These are phyloP conservation scores for Trinorchestia longiramus DNA, from an alignment of 1,140 invertebrate genomes.

Conservation along the genomic window DNA sequence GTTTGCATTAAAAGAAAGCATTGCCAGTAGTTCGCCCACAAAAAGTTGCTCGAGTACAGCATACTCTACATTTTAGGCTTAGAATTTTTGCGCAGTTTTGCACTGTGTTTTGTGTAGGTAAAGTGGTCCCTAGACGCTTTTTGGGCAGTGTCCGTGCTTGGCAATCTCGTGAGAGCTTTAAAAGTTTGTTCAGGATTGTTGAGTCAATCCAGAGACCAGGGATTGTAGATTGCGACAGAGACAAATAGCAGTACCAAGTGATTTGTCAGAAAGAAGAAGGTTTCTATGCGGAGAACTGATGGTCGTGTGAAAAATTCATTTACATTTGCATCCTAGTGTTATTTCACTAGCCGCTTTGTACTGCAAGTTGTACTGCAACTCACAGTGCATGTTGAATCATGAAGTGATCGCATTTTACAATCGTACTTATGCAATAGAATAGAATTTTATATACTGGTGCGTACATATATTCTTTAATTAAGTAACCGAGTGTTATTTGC, in stretches of 20 bases:
- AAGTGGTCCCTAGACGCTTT: not conserved
- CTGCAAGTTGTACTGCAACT: not conserved
- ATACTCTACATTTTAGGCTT: not conserved
- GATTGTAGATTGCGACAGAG: constrained; percentile 24
- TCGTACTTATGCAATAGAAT: too few relatives aligned
- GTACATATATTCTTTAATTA: too few relatives aligned
- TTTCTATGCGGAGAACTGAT: not conserved
- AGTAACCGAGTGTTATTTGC: too few relatives aligned
- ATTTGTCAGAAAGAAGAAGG: constrained; percentile 6
- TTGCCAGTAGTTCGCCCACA: not conserved
- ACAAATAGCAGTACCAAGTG: not conserved
- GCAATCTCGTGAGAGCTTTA: constrained; percentile 15
- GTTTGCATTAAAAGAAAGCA: not conserved
- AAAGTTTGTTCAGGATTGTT: constrained; percentile 27
- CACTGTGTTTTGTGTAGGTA: not conserved
- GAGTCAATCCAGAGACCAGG: not conserved
- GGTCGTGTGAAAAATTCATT: not conserved
- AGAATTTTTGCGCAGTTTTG: not conserved
- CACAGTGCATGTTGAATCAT: not conserved
- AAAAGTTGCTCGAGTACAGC: not conserved
- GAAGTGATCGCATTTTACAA: too few relatives aligned
- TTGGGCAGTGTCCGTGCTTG: not conserved
- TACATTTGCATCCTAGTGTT: not conserved
- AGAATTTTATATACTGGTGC: too few relatives aligned
- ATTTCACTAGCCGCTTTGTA: not conserved